These are phyloP conservation scores for Helicoverpa zea DNA, from an alignment of 1,140 invertebrate species.

Conservation along the genomic window DNA sequence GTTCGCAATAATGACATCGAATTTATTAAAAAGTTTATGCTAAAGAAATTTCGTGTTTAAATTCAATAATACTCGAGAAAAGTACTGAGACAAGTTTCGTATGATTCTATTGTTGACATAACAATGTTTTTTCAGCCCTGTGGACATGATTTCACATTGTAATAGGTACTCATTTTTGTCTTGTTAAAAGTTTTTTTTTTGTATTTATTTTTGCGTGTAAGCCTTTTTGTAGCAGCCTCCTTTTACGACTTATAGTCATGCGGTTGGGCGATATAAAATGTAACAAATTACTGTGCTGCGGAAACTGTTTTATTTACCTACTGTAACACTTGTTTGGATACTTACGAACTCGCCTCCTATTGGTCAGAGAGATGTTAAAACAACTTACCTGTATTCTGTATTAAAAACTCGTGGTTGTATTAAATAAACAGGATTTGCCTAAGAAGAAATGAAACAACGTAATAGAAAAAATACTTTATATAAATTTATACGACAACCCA, in stretches of 20 bases:
- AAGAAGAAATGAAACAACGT: conserved; percentile 55
- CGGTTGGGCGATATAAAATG: no score
- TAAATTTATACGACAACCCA: conserved; percentile 80
- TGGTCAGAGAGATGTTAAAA: no score
- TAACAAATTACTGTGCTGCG: no score
- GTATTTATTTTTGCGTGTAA: no score
- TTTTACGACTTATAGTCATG: no score
- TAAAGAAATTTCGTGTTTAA: background rate
- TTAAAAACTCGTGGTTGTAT: background rate
- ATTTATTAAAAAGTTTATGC: background rate
- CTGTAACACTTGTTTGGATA: no score
- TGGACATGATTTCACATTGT: no score
- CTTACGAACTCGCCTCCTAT: no score
- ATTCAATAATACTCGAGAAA: background rate
- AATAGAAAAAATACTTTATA: conserved; percentile 78
- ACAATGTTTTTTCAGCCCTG: background rate
- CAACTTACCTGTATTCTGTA: background rate
- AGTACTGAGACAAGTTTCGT: background rate
- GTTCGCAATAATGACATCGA: background rate
- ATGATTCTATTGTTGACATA: conserved; percentile 4
- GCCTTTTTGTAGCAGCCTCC: no score
- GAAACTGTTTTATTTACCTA: no score
- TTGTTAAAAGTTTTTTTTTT: no score
- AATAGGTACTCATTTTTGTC: no score
- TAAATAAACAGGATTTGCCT: background rate